phyloP scores from a whole-genome alignment of 2,888 invertebrate genomes.

The Diabrotica balteata region DNA sequence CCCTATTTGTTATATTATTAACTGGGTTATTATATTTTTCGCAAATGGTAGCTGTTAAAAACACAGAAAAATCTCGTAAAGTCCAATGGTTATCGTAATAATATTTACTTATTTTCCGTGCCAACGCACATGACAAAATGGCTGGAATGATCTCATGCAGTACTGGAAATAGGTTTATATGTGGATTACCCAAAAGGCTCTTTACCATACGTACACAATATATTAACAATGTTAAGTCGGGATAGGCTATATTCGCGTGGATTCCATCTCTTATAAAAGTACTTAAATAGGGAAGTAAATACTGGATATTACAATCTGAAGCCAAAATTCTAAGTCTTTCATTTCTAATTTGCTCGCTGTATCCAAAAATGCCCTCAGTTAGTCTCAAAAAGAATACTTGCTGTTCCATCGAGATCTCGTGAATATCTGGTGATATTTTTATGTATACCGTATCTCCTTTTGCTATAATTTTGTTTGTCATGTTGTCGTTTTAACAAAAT shows the following conservation, averaged over 20 bases:
- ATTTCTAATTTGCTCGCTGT: conserved; percentile 49
- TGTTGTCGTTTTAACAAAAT: background rate
- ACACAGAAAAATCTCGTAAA: conserved; percentile 50
- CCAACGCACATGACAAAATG: conserved; percentile 47
- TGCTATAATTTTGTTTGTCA: conserved; percentile 36
- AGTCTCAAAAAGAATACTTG: conserved; percentile 49
- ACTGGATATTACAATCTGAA: conserved; percentile 44
- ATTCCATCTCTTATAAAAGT: conserved; percentile 49
- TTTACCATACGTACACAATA: conserved; percentile 50
- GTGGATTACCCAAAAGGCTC: conserved; percentile 46
- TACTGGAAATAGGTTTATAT: conserved; percentile 42
- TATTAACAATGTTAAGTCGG: conserved; percentile 50
- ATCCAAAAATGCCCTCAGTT: conserved; percentile 51
- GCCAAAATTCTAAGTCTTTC: conserved; percentile 44
- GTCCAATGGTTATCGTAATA: conserved; percentile 53
- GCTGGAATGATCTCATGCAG: conserved; percentile 49
- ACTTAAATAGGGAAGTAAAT: conserved; percentile 47
- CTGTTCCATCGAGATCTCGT: conserved; percentile 48
- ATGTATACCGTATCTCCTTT: conserved; percentile 48
- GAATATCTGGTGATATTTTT: conserved; percentile 46
- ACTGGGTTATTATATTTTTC: conserved; percentile 42
- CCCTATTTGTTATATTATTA: conserved; percentile 48
- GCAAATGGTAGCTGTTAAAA: conserved; percentile 46
- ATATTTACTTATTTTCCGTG: conserved; percentile 49
- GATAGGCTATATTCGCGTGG: conserved; percentile 46